A percentile compares a stretch with the other conserved stretches of the same genome.
Evolutionary conservation across 2,888 invertebrate species (phyloP).

Genomic region (Piscicola geometra): DNA sequence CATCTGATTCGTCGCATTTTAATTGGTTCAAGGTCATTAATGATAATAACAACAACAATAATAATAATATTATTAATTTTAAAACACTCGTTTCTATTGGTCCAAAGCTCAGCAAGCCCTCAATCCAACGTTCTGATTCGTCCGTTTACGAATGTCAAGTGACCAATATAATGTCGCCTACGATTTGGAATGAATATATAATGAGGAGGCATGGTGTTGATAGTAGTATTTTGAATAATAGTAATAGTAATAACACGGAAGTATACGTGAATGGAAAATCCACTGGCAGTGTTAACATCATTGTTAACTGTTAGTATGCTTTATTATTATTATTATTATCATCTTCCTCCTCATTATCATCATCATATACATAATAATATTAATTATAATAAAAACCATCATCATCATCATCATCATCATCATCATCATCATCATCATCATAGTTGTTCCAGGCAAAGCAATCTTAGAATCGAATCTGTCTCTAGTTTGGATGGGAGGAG

Average conservation of each 20-base stretch:
- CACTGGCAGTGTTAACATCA: not conserved
- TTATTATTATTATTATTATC: no score
- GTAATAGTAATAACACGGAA: not conserved
- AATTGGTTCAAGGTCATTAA: not conserved
- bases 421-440: slow-evolving; percentile 33
- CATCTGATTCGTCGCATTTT: not conserved
- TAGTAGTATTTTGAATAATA: no score
- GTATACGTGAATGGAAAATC: not conserved
- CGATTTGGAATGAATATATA: not conserved
- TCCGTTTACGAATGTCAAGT: not conserved
- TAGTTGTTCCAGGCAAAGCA: not conserved
- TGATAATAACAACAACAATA: not conserved
- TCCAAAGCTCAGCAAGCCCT: not conserved
- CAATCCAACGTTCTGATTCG: not conserved
- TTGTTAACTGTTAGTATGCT: not conserved
- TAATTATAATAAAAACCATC: not conserved
- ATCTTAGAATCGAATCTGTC: no score
- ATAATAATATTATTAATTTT: no score
- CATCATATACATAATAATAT: no score
- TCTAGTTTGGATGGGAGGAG: no score
- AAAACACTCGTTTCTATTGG: no score
- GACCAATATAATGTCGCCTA: not conserved
- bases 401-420: slow-evolving; percentile 31
- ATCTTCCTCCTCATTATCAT: no score
- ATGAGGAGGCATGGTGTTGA: not conserved